Conservation (phyloP, 2,797 vertebrate genomes). For the Leucoraja ocellata region DNA sequence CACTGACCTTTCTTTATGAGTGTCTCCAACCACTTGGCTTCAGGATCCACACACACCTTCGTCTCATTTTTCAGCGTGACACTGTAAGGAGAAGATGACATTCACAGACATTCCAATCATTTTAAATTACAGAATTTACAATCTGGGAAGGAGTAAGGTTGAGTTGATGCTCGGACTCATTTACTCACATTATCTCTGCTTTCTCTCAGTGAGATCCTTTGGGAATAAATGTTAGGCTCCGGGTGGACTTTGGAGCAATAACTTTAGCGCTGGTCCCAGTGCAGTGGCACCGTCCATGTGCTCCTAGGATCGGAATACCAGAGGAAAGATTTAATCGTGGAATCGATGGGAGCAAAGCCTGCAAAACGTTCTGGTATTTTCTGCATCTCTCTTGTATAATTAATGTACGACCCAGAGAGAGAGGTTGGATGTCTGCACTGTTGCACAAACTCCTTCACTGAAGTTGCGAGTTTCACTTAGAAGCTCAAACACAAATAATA, state of each 20-base stretch:
- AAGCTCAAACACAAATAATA: too few relatives aligned
- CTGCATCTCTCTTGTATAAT: too few relatives aligned
- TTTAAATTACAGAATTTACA: too few relatives aligned
- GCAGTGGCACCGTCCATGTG: not conserved
- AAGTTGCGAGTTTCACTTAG: too few relatives aligned
- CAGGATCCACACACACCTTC: not conserved
- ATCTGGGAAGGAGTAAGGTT: not conserved
- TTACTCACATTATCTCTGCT: slow-evolving; percentile 28
- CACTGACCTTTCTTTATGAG: slow-evolving; percentile 1
- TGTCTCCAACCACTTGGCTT: not conserved
- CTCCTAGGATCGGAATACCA: not conserved
- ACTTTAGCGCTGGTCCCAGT: not conserved
- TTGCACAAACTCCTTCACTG: too few relatives aligned
- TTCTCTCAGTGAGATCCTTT: not conserved
- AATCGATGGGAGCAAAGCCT: not conserved
- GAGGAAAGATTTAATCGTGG: not conserved
- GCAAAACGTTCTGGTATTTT: not conserved
- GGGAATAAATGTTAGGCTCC: not conserved
- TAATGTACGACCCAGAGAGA: too few relatives aligned
- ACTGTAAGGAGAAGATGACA: not conserved
- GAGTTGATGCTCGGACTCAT: not conserved
- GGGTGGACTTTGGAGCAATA: not conserved
- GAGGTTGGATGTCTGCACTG: too few relatives aligned
- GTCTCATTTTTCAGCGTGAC: not conserved
- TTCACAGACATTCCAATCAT: not conserved